Conservation (phyloP, 2,888 invertebrate species). For the Shargacucullia verbasci region DNA sequence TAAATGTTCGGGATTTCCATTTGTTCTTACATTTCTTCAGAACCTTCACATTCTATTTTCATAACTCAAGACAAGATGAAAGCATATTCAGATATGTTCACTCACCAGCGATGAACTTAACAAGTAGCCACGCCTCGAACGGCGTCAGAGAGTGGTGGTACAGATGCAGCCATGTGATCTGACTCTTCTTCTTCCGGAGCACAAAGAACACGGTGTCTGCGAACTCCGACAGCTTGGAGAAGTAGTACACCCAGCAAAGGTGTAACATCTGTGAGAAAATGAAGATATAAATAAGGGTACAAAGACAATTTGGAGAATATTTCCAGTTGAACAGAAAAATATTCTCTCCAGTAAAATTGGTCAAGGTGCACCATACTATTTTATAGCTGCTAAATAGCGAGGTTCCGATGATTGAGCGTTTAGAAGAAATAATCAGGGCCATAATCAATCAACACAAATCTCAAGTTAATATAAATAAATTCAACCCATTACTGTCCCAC, state of each 20-base stretch:
- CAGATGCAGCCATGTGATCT: conserved; percentile 94
- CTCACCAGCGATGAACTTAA: conserved; percentile 93
- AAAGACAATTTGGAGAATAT: not conserved
- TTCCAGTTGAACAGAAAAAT: no score
- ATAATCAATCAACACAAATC: no score
- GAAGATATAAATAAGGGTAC: not conserved
- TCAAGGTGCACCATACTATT: no score
- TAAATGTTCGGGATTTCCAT: no score
- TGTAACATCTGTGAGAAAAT: conserved; percentile 92
- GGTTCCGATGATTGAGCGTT: no score
- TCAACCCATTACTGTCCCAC: no score
- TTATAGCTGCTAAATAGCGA: no score
- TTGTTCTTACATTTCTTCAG: no score
- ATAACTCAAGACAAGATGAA: no score
- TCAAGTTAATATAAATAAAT: no score
- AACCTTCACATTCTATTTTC: not conserved
- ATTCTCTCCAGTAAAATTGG: no score
- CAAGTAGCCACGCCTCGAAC: conserved; percentile 93
- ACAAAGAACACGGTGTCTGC: conserved; percentile 96
- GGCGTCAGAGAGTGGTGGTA: conserved; percentile 95
- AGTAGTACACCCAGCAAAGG: conserved; percentile 96
- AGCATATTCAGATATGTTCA: not conserved
- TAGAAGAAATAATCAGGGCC: no score
- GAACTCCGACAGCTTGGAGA: conserved; percentile 96
- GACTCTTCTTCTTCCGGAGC: conserved; percentile 94